These are phyloP conservation scores for Corydoras maculifer DNA, from an alignment of 2,113 vertebrate species.

Conservation along the genomic window DNA sequence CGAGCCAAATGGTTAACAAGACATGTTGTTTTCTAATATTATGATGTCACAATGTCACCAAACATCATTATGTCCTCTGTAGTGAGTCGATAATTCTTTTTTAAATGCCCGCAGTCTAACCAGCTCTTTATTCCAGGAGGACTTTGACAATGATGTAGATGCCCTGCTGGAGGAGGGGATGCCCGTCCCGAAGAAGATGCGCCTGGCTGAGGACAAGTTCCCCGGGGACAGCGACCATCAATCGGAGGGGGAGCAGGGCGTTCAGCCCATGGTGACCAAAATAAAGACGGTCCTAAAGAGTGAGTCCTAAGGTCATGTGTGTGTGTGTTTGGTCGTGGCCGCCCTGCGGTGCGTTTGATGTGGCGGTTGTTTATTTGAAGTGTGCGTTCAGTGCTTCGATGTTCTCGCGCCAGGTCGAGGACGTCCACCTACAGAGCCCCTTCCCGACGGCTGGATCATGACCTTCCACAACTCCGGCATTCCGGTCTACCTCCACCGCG, in stretches of 20 bases:
- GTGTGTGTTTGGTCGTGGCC: too few relatives aligned
- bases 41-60: background rate
- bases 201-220: constrained; percentile 77
- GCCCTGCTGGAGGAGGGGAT: constrained; percentile 94
- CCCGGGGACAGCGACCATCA: constrained; percentile 87
- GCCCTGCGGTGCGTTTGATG: too few relatives aligned
- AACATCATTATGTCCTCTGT: too few relatives aligned
- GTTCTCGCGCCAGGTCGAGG: constrained; percentile 77
- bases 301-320: constrained; percentile 60
- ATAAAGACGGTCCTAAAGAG: constrained; percentile 99
- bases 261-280: constrained; percentile 99
- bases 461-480: constrained; percentile 99
- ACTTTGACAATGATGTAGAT: constrained; percentile 98
- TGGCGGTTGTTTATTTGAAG: too few relatives aligned
- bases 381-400: background rate
- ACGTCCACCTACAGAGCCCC: constrained; percentile 91
- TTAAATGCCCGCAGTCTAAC: background rate
- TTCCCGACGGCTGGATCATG: constrained; percentile 99
- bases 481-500: constrained; percentile 97
- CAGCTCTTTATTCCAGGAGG: constrained; percentile 70
- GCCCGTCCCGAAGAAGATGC: constrained; percentile 91
- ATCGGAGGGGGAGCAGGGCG: constrained; percentile 86
- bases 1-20: too few relatives aligned
- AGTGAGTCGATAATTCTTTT: too few relatives aligned
- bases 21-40: too few relatives aligned